These are phyloP conservation scores for Coendou prehensilis DNA, from an alignment of 2,797 vertebrate species.

Conservation along the genomic window DNA sequence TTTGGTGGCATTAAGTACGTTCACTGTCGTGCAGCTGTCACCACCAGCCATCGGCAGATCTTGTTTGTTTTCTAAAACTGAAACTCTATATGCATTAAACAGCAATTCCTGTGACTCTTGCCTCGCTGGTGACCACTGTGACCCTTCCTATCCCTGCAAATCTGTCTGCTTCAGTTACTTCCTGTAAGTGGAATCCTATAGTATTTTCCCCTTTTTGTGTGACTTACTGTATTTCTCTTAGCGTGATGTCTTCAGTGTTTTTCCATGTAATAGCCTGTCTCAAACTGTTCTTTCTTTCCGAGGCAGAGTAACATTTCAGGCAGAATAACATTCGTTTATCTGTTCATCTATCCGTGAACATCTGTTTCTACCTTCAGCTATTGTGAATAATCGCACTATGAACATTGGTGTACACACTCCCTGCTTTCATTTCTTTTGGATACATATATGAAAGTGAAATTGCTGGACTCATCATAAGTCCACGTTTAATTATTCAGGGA, in stretches of 20 bases:
- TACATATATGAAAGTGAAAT: background rate
- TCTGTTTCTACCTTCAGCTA: background rate
- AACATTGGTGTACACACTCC: rapidly evolving
- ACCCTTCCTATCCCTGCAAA: background rate
- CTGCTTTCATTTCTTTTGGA: background rate
- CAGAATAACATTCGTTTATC: rapidly evolving
- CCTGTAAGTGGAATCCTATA: rapidly evolving
- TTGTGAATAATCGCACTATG: background rate
- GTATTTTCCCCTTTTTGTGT: background rate
- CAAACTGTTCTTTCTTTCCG: background rate
- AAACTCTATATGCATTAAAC: background rate
- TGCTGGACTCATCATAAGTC: background rate
- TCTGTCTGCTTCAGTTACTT: background rate
- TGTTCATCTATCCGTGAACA: background rate
- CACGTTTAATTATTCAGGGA: background rate
- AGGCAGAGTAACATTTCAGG: background rate
- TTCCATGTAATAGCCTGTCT: background rate
- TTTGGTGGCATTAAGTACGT: background rate
- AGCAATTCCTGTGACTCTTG: background rate
- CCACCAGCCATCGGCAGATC: background rate
- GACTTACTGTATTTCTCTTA: background rate
- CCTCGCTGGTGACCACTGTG: rapidly evolving
- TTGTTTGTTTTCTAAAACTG: background rate
- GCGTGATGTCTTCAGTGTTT: background rate
- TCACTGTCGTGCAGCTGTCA: background rate